Base-by-base conservation (phyloP, 2,888 invertebrate species). In the Strigamia crassipes region DNA sequence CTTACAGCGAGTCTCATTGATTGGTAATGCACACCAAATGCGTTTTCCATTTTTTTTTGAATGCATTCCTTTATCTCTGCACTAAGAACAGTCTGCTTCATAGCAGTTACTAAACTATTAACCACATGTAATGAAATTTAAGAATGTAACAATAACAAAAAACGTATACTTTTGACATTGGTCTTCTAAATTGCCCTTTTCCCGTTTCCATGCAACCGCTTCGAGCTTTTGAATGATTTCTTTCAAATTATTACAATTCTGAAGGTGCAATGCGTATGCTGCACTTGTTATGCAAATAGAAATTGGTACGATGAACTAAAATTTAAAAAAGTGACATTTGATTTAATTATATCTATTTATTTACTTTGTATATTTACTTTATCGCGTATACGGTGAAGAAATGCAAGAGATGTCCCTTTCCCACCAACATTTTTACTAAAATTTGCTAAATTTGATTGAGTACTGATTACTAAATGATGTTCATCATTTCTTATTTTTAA, bases 251-350 rank as follows among this genome's bases (percentile, higher is more conserved):
- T 88, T 85, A 85, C 90, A 89, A 1, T 86, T 83, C 83, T 90
- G 86, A 0, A 94, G 84, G 85, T 93, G 92, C 42, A 87, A 87
- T 73, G 91, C 89, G 84, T 93, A 90, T 0, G 93, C 92, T 80
- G 88, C 87, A 0, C 90, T 89, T 0, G 94, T 93, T 15, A 94
- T 85, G 85, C 93, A 92, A 85, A 93, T 93, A 9, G 94, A 94
- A 79, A 90, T 89, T 0, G 94, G 93, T 0, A 94, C 92, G 80
- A 86, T 86, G 85, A 92, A 92, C 88, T 84, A 79, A 27, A 38
- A 0, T n/a, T n/a, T n/a, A n/a, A 38, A 78, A 34, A 78, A 9
- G n/a, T 23, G 9, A 23, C 8, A 21, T 12, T 66, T n/a, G 21
- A 66, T 12, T 21, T 23, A 66, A 21, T 46, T n/a, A 46, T 46